Conservation (phyloP, 1,140 invertebrate genomes). For the Popillia japonica region DNA sequence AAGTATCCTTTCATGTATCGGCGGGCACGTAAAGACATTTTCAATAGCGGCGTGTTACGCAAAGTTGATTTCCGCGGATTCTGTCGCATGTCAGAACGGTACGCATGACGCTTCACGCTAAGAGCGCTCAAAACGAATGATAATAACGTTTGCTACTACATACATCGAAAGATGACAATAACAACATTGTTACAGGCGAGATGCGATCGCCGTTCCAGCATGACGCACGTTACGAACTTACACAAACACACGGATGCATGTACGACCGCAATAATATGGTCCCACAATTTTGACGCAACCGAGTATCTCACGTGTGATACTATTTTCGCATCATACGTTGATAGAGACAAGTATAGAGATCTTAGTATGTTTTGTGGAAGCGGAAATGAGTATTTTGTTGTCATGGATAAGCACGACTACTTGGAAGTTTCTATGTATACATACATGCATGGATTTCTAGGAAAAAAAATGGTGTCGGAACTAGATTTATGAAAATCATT, state of each 20-base stretch:
- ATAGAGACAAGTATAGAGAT: too few species aligned
- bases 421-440: too few species aligned
- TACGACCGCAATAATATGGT: background rate
- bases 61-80: background rate
- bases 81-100: background rate
- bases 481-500: too few species aligned
- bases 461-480: too few species aligned
- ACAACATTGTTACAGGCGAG: conserved; percentile 15
- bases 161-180: conserved; percentile 28
- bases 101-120: conserved; percentile 29
- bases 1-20: background rate
- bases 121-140: conserved; percentile 19
- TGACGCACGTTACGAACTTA: background rate
- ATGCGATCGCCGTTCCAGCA: conserved; percentile 2
- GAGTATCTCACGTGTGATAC: too few species aligned
- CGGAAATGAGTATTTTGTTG: too few species aligned
- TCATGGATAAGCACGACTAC: too few species aligned
- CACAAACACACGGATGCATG: background rate
- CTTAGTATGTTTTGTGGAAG: too few species aligned
- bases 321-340: too few species aligned
- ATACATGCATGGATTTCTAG: too few species aligned
- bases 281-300: background rate
- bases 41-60: background rate
- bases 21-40: background rate
- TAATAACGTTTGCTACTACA: conserved; percentile 13